Conservation (phyloP, 1,140 invertebrate genomes). For the Leptinotarsa defecta region DNA sequence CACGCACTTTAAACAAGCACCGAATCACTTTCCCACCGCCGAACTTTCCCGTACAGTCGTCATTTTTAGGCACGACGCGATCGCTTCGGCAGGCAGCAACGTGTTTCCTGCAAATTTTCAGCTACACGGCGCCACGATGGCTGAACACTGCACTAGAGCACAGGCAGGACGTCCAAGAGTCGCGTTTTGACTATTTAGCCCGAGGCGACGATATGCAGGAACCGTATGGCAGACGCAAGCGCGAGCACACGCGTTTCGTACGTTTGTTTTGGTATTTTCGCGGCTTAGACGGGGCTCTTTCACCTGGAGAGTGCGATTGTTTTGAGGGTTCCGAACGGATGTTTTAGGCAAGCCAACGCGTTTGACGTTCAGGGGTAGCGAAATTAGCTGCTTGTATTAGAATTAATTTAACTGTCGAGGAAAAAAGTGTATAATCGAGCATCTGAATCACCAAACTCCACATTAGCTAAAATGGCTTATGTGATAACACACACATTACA, state of each 20-base stretch:
- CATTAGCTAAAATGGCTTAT: too few relatives aligned
- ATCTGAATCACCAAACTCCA: too few relatives aligned
- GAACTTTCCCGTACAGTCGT: background rate
- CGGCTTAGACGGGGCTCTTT: background rate
- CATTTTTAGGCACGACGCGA: background rate
- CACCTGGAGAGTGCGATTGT: background rate
- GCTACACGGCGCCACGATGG: background rate
- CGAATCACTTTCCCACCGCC: too few relatives aligned
- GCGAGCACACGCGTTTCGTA: constrained; percentile 10
- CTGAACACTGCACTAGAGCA: background rate
- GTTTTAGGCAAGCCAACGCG: background rate
- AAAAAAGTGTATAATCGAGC: too few relatives aligned
- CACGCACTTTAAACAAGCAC: too few relatives aligned
- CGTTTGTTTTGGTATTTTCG: constrained; percentile 20
- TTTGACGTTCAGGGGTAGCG: too few relatives aligned
- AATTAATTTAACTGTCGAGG: too few relatives aligned
- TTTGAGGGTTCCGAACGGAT: background rate
- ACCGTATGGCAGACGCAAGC: background rate
- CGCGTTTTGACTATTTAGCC: constrained; percentile 13
- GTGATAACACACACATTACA: too few relatives aligned
- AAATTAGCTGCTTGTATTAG: too few relatives aligned
- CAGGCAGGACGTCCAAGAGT: background rate
- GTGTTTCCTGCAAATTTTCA: constrained; percentile 8
- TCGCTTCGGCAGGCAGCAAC: background rate
- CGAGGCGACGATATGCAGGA: constrained; percentile 11